Evolutionary conservation across 2,113 vertebrate species (phyloP), one percentile per base, ranked within the genome.

Genomic region (Periophthalmus modestus): DNA sequence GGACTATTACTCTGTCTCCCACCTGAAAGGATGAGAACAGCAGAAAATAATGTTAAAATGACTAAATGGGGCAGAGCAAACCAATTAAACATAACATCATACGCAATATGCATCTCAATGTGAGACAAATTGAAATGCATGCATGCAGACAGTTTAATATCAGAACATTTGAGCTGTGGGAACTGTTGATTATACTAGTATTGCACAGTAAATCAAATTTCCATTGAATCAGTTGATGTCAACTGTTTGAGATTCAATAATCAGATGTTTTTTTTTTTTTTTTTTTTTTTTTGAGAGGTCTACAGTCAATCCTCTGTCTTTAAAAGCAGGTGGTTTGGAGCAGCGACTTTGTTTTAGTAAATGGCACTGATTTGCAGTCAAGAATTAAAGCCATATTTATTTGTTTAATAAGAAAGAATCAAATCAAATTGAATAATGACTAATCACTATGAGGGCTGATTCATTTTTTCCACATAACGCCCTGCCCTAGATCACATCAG

Each of bases 1-100:
- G 36, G 5, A 93, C 78, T 87, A 98, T 94, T n/a, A 98, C 96
- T 11, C 95, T 94, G 81, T 98, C 96, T 0, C 96, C 97, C 46
- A 95, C 94, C 97, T 98, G 73, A 36, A 65, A 2, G 15, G 10
- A 57, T 59, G 15, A 62, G 5, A 66, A 66, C 21, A 63, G 52
- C 46, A 23, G 34, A 14, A 34, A 23, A 65, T 21, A 11, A 14
- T 39, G 18, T 12, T 43, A 19, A 39, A 65, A 39, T 65, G 18
- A 39, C 34, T n/a, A 39, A 39, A 43, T 43, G 62, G 39, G 62
- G 34, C 62, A 13, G 16, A 65, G 33, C 16, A 65, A 16, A 63
- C 58, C 24, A 24, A 14, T 61, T 24, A 61, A 12, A 23, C 23
- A 33, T 23, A 57, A 24, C 24, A 59, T 54, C 52, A 59, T 13